Evolutionary conservation across 2,888 invertebrate species (phyloP).

Genomic region (Aphidius colemani): DNA sequence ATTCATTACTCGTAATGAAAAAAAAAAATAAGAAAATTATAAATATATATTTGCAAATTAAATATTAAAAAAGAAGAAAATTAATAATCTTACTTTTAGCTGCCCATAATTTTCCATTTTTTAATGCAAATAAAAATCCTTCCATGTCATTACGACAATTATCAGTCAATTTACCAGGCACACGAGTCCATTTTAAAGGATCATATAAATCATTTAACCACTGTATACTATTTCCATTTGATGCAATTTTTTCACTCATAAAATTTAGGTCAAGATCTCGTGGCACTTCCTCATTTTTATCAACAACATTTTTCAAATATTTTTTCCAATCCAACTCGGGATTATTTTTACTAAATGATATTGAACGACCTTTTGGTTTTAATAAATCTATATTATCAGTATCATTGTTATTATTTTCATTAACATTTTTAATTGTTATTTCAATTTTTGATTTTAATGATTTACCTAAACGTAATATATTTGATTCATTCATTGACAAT

Average conservation of each 20-base stretch:
- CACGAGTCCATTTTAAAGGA: constrained; percentile 66
- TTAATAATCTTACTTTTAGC: constrained; percentile 72
- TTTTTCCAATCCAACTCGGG: constrained; percentile 56
- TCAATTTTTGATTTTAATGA: constrained; percentile 25
- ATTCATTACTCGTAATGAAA: neutral
- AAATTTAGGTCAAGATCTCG: constrained; percentile 52
- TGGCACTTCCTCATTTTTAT: constrained; percentile 38
- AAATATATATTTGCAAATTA: neutral
- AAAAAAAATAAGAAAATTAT: neutral
- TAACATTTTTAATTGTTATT: constrained; percentile 28
- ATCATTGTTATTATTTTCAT: constrained; percentile 1
- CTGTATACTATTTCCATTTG: constrained; percentile 61
- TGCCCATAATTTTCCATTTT: constrained; percentile 73
- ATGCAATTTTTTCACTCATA: constrained; percentile 48
- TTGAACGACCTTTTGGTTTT: constrained; percentile 23
- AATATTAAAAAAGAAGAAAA: constrained; percentile 7
- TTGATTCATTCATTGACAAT: constrained; percentile 39
- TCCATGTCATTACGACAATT: constrained; percentile 66
- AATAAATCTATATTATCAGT: constrained; percentile 30
- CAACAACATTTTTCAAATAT: constrained; percentile 41
- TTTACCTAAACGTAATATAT: constrained; percentile 44
- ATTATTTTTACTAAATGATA: constrained; percentile 51
- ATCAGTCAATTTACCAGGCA: constrained; percentile 64
- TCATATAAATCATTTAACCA: constrained; percentile 72
- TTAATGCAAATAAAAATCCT: constrained; percentile 65